Evolutionary conservation across 2,113 vertebrate genomes (phyloP).

Genomic region (Poecile atricapillus): DNA sequence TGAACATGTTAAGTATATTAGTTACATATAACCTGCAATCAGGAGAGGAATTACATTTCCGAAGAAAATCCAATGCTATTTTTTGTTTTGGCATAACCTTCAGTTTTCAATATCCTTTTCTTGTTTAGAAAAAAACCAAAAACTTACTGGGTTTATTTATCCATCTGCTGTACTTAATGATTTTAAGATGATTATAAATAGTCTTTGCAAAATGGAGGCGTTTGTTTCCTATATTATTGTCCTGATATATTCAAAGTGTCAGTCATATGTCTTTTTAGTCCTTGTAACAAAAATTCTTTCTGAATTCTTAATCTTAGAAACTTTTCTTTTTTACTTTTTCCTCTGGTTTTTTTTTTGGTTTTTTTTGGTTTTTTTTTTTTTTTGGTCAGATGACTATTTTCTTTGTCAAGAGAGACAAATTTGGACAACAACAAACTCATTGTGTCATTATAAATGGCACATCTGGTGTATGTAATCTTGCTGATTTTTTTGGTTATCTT

Average conservation of each 20-base stretch:
- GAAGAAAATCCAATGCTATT: background rate
- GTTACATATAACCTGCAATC: background rate
- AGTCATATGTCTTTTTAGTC: background rate
- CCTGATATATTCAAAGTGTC: background rate
- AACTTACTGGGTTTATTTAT: background rate
- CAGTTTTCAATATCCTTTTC: background rate
- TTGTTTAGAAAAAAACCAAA: background rate
- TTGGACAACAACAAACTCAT: background rate
- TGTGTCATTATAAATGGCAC: background rate
- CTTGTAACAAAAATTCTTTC: background rate
- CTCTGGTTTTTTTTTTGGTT: background rate
- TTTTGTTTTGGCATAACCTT: background rate
- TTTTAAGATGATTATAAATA: background rate
- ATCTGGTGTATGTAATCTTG: background rate
- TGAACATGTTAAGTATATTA: fast-evolving
- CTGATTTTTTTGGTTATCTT: background rate
- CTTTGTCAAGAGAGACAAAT: background rate
- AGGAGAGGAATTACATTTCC: background rate
- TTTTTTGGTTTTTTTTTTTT: background rate
- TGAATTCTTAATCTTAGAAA: background rate
- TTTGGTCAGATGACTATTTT: background rate
- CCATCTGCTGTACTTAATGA: background rate
- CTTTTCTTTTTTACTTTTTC: background rate
- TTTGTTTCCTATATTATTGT: background rate
- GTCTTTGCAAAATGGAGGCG: background rate